Conservation (phyloP, 2,113 vertebrate genomes). For the Chionomys nivalis region DNA sequence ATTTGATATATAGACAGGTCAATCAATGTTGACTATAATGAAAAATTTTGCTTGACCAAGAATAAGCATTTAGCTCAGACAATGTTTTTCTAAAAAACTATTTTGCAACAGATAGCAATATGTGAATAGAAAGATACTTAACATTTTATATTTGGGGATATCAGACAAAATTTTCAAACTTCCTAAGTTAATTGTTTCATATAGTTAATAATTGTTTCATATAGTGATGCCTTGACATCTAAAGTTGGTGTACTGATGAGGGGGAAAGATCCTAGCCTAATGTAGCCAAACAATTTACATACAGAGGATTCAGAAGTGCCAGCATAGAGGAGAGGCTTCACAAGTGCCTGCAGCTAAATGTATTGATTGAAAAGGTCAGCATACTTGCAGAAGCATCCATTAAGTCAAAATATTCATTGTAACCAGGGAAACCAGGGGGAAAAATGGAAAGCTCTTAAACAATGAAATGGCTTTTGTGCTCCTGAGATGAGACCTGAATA, state of each 20-base stretch:
- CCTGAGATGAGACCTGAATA: slow-evolving; percentile 68
- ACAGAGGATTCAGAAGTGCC: slow-evolving; percentile 71
- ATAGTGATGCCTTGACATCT: not conserved
- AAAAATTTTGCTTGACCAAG: slow-evolving; percentile 51
- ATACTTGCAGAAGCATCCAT: slow-evolving; percentile 79
- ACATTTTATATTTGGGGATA: slow-evolving; percentile 46
- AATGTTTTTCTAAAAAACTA: slow-evolving; percentile 8
- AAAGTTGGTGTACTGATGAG: slow-evolving; percentile 61
- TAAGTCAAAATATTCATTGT: slow-evolving; percentile 83
- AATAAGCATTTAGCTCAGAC: not conserved
- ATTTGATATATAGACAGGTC: slow-evolving; percentile 18
- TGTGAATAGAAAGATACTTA: slow-evolving; percentile 23
- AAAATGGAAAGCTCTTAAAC: slow-evolving; percentile 74
- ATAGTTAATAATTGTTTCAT: slow-evolving; percentile 68
- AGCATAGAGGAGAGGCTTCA: slow-evolving; percentile 74
- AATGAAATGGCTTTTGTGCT: slow-evolving; percentile 82
- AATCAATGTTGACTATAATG: slow-evolving; percentile 41
- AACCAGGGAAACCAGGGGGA: slow-evolving; percentile 75
- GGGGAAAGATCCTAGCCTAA: slow-evolving; percentile 72
- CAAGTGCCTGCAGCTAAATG: slow-evolving; percentile 77
- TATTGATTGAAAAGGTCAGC: slow-evolving; percentile 83
- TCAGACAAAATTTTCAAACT: slow-evolving; percentile 67
- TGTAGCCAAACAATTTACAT: slow-evolving; percentile 74
- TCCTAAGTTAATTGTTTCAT: slow-evolving; percentile 64
- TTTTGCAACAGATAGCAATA: slow-evolving; percentile 23